Percentiles rank a stretch among this genome's conserved stretches.
Conservation (phyloP, 2,797 vertebrate species). For the Argentina silus region DNA sequence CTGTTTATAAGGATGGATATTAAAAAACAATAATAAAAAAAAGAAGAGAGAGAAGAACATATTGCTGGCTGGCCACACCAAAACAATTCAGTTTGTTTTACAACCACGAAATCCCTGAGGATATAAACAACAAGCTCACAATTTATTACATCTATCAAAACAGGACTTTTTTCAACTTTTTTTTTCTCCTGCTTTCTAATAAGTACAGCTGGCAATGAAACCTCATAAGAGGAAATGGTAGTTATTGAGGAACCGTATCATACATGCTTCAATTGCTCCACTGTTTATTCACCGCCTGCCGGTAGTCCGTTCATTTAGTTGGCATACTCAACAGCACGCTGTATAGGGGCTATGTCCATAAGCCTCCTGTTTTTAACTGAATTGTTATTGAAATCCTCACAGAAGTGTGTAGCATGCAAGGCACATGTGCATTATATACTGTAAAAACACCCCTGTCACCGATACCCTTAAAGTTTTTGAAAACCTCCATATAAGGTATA, state of each 20-base stretch:
- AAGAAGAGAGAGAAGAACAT: slow-evolving; percentile 20
- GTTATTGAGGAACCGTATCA: slow-evolving; percentile 38
- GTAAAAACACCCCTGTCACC: no score
- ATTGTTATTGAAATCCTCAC: background rate
- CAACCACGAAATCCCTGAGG: slow-evolving; percentile 23
- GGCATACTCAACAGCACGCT: no score
- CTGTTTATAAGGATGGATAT: slow-evolving; percentile 34
- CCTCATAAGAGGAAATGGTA: slow-evolving; percentile 21
- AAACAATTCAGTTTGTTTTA: slow-evolving; percentile 42
- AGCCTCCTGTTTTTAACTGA: slow-evolving; percentile 31
- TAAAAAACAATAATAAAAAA: slow-evolving; percentile 40
- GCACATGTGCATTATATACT: no score
- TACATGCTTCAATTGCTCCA: slow-evolving; percentile 28
- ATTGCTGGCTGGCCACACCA: slow-evolving; percentile 34
- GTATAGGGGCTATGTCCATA: slow-evolving; percentile 25
- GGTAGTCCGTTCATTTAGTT: no score
- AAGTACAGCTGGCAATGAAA: slow-evolving; percentile 38
- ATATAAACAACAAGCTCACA: slow-evolving; percentile 26
- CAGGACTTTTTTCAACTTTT: slow-evolving; percentile 26
- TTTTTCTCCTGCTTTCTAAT: slow-evolving; percentile 34
- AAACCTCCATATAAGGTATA: background rate
- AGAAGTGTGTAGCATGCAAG: no score
- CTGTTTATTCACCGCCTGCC: slow-evolving; percentile 37
- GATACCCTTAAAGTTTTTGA: background rate
- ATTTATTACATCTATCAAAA: slow-evolving; percentile 49